Evolutionary conservation across 2,113 vertebrate species (phyloP).

Genomic region (Anoplopoma fimbria): DNA sequence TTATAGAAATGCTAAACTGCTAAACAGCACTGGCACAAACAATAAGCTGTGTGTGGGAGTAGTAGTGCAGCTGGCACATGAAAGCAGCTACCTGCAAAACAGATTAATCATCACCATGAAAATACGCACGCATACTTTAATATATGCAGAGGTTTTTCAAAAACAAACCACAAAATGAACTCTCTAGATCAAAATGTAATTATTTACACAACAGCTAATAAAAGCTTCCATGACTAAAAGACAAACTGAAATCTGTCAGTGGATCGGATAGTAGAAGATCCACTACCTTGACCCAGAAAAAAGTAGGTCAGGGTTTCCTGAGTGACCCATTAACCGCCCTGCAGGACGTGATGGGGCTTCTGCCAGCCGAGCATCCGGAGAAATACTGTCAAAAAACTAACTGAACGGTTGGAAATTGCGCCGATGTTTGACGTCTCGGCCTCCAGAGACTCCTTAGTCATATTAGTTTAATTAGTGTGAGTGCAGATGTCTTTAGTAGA

Average conservation of each 20-base stretch:
- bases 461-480: not conserved
- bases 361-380: not conserved
- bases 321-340: constrained; percentile 18
- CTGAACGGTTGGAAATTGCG: no score
- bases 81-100: constrained; percentile 43
- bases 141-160: not conserved
- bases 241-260: not conserved
- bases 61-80: constrained; percentile 19
- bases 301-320: constrained; percentile 37
- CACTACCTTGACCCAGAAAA: constrained; percentile 16
- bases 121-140: constrained; percentile 20
- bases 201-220: not conserved
- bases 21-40: constrained; percentile 14
- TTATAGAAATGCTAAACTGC: constrained; percentile 29
- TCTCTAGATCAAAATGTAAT: constrained; percentile 5
- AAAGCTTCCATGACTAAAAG: not conserved
- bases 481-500: not conserved
- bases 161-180: not conserved
- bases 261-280: not conserved
- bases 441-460: not conserved
- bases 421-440: not conserved
- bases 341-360: not conserved
- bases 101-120: constrained; percentile 19
- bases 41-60: constrained; percentile 21
- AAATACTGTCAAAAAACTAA: not conserved